Evolutionary conservation across 2,797 vertebrate genomes (phyloP), one percentile per base, ranked within the genome.

Genomic region (Falco naumanni): DNA sequence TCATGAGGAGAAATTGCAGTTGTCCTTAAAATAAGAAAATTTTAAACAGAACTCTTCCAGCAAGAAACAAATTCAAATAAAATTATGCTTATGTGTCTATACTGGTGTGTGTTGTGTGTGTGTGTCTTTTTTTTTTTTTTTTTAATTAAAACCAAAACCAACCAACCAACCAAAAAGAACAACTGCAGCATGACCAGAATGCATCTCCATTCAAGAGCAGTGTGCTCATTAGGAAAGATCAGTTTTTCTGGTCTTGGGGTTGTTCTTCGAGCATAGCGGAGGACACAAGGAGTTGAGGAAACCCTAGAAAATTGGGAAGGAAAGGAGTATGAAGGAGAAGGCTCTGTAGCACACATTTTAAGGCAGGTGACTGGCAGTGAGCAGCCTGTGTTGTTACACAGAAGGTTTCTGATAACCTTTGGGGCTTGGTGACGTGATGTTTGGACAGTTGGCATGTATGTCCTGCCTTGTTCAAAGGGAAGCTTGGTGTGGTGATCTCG

Each of bases 341-440:
- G 16, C 13, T 65, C 43, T 39, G 16, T 29, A 51, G 31, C 26
- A 25, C 3, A 1, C 4, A 1, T 66, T 87, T 29, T n/a, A 39
- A 70, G 45, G 37, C 1, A 10, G 16, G 3, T 43, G 33, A 5
- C 6, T 33, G 28, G 4, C 24, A 48, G 12, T 5, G 15, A 69
- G 24, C 47, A 50, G 20, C 43, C 17, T 21, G 26, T 14, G 5
- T 13, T 76, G 28, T 60, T 61, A 6, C 1, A 10, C 5, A 16
- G 47, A 48, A 75, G 16, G 18, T 56, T 96, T 88, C 74, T 86
- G 51, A 45, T 65, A 28, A 28, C 39, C 13, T 70, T 16, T 4
- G 13, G 31, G 33, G 21, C 16, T 19, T 47, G n/a, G 21, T 47
- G 50, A 16, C 0, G 0, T 63, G 24, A 11, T 1, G 0, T 77